Evolutionary conservation across 2,797 vertebrate genomes (phyloP), one percentile per base, ranked within the genome.

Genomic region (Halcyon badia): DNA sequence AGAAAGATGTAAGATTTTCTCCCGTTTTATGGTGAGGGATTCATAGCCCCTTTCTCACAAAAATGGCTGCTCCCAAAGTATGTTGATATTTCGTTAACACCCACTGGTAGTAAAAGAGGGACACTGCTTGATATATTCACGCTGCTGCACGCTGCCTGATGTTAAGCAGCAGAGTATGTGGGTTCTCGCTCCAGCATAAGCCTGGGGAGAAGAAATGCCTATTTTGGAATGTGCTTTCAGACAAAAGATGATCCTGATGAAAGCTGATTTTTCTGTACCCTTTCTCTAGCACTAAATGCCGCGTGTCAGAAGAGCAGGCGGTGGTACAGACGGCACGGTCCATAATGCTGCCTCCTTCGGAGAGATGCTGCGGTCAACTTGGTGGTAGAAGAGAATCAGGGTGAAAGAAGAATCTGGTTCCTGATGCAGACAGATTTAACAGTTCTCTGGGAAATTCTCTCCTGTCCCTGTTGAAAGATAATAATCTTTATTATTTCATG

Each of bases 181-280:
- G 8, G 21, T 72, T 68, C 11, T 85, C 5, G 60, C 51, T 61
- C 46, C 62, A 61, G 11, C 18, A 71, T 17, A 48, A 86, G 2
- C 24, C 0, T 52, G 17, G 24, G 39, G 37, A 92, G 18, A 33
- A 64, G 10, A 87, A 90, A 31, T n/a, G 6, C 4, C 7, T n/a
- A 2, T 28, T 90, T 72, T 82, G 33, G 80, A 58, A 79, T 62
- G 39, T 25, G 4, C 10, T 2, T 78, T 66, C 70, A 52, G 51
- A 35, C 4, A 41, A n/a, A 79, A 69, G 37, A n/a, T 41, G 6
- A 11, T 21, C 19, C 28, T 51, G 28, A 13, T 62, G n/a, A 61
- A 1, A 78, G 5, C 1, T 3, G 31, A 1, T 6, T 46, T 78
- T 41, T 41, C 10, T n/a, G 5, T 19, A 30, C 12, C 14, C 22